Evolutionary conservation across 2,797 vertebrate species (phyloP).

Genomic region (Eupleurogrammus muticus): DNA sequence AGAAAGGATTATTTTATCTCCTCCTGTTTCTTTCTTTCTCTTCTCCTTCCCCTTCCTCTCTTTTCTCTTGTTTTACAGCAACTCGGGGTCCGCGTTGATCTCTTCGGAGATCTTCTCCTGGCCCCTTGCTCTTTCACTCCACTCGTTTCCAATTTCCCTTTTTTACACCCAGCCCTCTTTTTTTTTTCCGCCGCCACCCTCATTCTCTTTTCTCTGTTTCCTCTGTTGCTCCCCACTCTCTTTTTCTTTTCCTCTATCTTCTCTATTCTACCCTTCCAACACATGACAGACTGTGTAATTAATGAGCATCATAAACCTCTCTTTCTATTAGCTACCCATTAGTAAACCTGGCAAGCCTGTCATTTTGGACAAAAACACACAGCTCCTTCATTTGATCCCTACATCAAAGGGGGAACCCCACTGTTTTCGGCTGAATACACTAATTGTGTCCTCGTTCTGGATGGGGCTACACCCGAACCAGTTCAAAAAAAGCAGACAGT

Average conservation of each 20-base stretch:
- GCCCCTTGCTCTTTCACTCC: constrained; percentile 58
- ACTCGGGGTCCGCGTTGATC: constrained; percentile 58
- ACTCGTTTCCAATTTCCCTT: constrained; percentile 62
- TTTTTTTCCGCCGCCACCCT: constrained; percentile 49
- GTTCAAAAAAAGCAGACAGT: constrained; percentile 87
- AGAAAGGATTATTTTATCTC: constrained; percentile 92
- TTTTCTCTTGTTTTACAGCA: constrained; percentile 55
- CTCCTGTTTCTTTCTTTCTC: constrained; percentile 70
- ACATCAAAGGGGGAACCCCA: constrained; percentile 97
- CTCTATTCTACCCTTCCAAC: constrained; percentile 84
- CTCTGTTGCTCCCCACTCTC: constrained; percentile 62
- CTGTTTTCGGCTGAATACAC: constrained; percentile 95
- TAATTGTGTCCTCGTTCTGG: constrained; percentile 95
- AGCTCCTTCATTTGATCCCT: constrained; percentile 94
- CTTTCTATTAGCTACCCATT: constrained; percentile 98
- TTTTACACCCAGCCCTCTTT: constrained; percentile 54
- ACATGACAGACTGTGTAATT: constrained; percentile 95
- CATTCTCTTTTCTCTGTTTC: constrained; percentile 53
- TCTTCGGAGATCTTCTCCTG: constrained; percentile 63
- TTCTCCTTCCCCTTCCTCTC: constrained; percentile 39
- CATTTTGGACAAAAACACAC: constrained; percentile 98
- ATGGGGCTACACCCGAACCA: constrained; percentile 87
- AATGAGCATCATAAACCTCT: constrained; percentile 97
- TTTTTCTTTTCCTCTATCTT: constrained; percentile 61
- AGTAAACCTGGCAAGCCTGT: constrained; percentile 95